Evolutionary conservation across 2,113 vertebrate genomes (phyloP).

Genomic region (Sapajus apella): DNA sequence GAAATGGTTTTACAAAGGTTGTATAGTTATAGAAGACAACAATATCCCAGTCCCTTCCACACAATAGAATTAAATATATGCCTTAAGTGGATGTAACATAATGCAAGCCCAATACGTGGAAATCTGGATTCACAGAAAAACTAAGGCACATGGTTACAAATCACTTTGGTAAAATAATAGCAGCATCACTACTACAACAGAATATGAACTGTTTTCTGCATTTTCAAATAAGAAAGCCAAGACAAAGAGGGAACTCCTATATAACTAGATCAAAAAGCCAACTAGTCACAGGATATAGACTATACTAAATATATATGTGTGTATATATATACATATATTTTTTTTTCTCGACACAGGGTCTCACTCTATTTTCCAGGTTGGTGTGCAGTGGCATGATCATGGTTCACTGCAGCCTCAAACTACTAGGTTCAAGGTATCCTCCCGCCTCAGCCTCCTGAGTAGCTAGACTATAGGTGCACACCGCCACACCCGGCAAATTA

Average conservation of each 20-base stretch:
- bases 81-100: slow-evolving; percentile 52
- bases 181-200: background rate
- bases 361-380: too few relatives aligned
- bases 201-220: background rate
- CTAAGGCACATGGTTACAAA: slow-evolving; percentile 25
- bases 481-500: too few relatives aligned
- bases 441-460: too few relatives aligned
- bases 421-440: too few relatives aligned
- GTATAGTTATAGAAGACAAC: slow-evolving; percentile 32
- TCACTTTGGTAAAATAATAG: slow-evolving; percentile 32
- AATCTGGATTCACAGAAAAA: slow-evolving; percentile 52
- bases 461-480: too few relatives aligned
- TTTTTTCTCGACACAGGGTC: too few relatives aligned
- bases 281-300: background rate
- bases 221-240: slow-evolving; percentile 54
- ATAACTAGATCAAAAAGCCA: background rate
- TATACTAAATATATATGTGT: background rate
- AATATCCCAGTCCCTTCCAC: background rate
- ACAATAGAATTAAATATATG: slow-evolving; percentile 43
- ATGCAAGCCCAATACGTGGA: slow-evolving; percentile 36
- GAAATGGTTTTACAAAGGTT: slow-evolving; percentile 67
- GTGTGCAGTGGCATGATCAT: too few relatives aligned
- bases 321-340: too few relatives aligned
- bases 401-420: too few relatives aligned
- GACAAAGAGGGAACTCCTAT: background rate